Evolutionary conservation across 2,113 vertebrate genomes (phyloP), one percentile per base, ranked within the genome.

Genomic region (Chloroceryle aenea): DNA sequence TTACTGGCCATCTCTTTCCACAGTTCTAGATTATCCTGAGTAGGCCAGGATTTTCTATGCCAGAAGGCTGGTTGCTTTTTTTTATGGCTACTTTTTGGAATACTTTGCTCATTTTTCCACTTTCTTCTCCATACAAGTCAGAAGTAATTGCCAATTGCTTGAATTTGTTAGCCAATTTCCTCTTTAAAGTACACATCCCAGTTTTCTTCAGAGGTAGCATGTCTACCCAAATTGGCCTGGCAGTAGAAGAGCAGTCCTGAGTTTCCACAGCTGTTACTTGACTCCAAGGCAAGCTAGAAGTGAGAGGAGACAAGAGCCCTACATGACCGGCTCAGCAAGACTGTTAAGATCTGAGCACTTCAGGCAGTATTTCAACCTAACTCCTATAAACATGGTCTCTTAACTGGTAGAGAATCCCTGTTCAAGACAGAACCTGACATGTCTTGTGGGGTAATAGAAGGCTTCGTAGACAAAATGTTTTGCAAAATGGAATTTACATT

Each of bases 401-500:
- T 62, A 42, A 34, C 62, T 95, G 68, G 47, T 88, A 52, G 90
- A 79, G 74, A 82, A 67, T 74, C 30, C 36, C 30, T 48, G n/a
- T 53, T 94, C 77, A 66, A 83, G 90, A 67, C 89, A 94, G 80
- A 92, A 36, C 66, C 43, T 89, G 77, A 61, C 77, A 26, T 42
- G 77, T 92, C 80, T 89, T 75, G 30, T 85, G 77, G 52, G 62
- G n/a, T 68, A 89, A 75, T 48, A 93, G 61, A 86, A 64, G 34
- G 36, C 47, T 95, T 92, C 36, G 38, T 30, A 89, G 73, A 91
- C 55, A 18, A 62, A 69, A 86, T 59, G 72, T 71, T 97, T 93
- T 95, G 45, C 73, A 63, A 89, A 97, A 55, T 43, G 61, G 88
- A 84, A 52, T 92, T 84, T 87, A 52, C 83, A 62, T 95, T 95